A percentile compares a stretch with the other conserved stretches of the same genome.
These are phyloP conservation scores for Pseudococcus viburni DNA, from an alignment of 2,888 invertebrate species.

Conservation along the genomic window DNA sequence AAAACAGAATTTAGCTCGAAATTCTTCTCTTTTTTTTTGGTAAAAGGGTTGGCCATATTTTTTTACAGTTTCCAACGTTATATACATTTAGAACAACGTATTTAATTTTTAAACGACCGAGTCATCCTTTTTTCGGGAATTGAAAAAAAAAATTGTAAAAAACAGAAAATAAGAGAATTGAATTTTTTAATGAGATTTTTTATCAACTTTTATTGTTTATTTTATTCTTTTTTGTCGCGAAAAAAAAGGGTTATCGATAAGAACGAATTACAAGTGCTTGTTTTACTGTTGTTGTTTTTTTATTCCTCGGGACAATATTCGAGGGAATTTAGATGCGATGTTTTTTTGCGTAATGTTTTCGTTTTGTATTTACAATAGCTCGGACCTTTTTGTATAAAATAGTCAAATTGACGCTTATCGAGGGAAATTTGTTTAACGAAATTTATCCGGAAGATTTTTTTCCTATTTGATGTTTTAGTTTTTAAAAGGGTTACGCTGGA, in stretches of 20 bases:
- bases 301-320: not conserved
- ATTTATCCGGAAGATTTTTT: not conserved
- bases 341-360: not conserved
- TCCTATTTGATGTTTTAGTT: not conserved
- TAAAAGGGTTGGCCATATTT: no score
- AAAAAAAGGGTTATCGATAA: conserved; percentile 22
- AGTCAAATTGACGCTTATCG: conserved; percentile 20
- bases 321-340: not conserved
- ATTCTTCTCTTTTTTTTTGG: no score
- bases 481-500: not conserved
- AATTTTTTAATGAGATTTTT: conserved; percentile 46
- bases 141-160: not conserved
- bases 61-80: no score
- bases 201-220: conserved; percentile 43
- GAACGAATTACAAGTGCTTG: conserved; percentile 26
- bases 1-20: no score
- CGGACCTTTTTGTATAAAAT: not conserved
- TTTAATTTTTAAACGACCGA: conserved; percentile 20
- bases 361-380: conserved; percentile 3
- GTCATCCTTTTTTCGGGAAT: not conserved
- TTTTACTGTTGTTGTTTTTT: not conserved
- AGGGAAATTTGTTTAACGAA: not conserved
- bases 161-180: not conserved
- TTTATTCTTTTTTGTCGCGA: not conserved
- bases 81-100: not conserved